phyloP scores from a whole-genome alignment of 1,140 invertebrate species.

The Nilaparvata lugens region DNA sequence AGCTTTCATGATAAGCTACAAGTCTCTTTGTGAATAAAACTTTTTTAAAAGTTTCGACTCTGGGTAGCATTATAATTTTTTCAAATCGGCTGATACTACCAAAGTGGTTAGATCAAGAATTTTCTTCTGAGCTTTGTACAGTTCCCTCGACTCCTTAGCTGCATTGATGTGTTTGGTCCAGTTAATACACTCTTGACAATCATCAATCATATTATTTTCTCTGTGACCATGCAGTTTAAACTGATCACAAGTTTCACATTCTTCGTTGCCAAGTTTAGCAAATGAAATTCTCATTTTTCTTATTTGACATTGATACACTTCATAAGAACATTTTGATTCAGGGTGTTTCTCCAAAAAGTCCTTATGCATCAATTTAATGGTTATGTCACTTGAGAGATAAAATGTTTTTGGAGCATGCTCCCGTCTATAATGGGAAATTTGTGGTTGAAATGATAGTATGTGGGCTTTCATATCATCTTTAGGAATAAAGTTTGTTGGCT shows the following conservation, averaged over 20 bases:
- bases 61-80: conserved; percentile 22
- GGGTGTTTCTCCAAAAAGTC: conserved; percentile 21
- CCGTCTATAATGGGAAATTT: conserved; percentile 22
- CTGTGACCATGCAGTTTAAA: conserved; percentile 14
- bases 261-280: conserved; percentile 17
- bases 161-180: conserved; percentile 10
- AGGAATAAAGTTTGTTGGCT: not conserved
- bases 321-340: conserved; percentile 15
- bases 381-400: conserved; percentile 22
- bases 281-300: conserved; percentile 20
- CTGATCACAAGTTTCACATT: conserved; percentile 18
- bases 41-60: conserved; percentile 20
- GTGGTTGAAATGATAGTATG: conserved; percentile 19
- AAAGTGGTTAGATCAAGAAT: not conserved
- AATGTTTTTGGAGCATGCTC: conserved; percentile 21
- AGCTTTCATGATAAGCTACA: conserved; percentile 8
- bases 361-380: conserved; percentile 18
- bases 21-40: conserved; percentile 13
- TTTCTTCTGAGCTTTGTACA: conserved; percentile 11
- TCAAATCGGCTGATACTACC: conserved; percentile 19
- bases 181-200: conserved; percentile 1
- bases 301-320: conserved; percentile 15
- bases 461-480: conserved; percentile 12
- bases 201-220: conserved; percentile 13
- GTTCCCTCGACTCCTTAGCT: conserved; percentile 2